Conservation (phyloP, 2,797 vertebrate genomes). For the Hydrophis major region DNA sequence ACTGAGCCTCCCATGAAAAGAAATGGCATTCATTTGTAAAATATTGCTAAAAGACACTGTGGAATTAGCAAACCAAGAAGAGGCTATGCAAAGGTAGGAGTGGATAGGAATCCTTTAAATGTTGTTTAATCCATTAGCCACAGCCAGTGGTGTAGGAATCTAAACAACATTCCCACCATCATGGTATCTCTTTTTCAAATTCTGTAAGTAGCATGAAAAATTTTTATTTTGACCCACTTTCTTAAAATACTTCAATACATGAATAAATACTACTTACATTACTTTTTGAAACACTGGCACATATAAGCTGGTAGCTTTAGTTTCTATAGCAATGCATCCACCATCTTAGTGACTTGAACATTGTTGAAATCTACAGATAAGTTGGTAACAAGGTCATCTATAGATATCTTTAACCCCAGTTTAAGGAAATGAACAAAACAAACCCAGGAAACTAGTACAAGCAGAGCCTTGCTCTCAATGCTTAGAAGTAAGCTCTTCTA, state of each 20-base stretch:
- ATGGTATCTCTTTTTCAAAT: background rate
- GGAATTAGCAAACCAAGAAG: background rate
- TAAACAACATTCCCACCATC: background rate
- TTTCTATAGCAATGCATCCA: background rate
- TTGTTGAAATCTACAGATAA: background rate
- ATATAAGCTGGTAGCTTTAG: background rate
- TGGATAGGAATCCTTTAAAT: background rate
- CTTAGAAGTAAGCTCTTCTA: background rate
- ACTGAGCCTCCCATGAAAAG: background rate
- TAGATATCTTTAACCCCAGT: background rate
- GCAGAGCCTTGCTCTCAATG: background rate
- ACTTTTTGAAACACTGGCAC: background rate
- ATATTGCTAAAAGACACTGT: background rate
- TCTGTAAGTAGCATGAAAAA: background rate
- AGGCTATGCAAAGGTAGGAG: background rate
- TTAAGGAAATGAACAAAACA: background rate
- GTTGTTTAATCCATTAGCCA: background rate
- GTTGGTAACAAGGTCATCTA: background rate
- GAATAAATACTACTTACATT: background rate
- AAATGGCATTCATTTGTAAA: background rate
- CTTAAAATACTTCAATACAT: background rate
- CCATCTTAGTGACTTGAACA: background rate
- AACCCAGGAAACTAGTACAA: background rate
- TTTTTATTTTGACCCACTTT: background rate
- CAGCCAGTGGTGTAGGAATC: background rate